Conservation (phyloP, 2,113 vertebrate genomes). For the Chlorodrepanis virens region DNA sequence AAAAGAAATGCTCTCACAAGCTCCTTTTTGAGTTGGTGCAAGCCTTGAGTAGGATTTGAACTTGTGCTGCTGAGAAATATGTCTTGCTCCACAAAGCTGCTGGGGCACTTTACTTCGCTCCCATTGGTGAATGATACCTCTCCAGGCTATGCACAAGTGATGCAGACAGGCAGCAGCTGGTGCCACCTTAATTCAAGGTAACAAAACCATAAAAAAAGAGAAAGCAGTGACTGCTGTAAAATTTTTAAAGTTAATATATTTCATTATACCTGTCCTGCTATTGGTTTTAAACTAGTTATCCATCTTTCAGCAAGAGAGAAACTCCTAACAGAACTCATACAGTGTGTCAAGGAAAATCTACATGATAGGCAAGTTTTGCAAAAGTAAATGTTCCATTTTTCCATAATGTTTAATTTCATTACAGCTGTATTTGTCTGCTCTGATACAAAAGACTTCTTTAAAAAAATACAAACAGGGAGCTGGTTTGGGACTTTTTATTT, state of each 20-base stretch:
- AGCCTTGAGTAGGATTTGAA: slow-evolving; percentile 32
- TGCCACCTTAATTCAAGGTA: slow-evolving; percentile 51
- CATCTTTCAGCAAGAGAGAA: not conserved
- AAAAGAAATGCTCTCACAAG: not conserved
- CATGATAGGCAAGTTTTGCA: not conserved
- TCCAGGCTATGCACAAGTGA: slow-evolving; percentile 43
- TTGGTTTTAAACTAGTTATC: not conserved
- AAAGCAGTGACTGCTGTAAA: slow-evolving; percentile 27
- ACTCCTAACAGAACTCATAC: not conserved
- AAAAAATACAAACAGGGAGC: not conserved
- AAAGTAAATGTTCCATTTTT: not conserved
- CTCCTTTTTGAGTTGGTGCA: slow-evolving; percentile 25
- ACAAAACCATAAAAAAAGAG: slow-evolving; percentile 49
- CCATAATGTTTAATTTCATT: not conserved
- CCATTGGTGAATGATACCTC: slow-evolving; percentile 43
- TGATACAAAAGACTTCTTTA: not conserved
- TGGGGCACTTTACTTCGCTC: slow-evolving; percentile 26
- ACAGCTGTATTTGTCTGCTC: not conserved
- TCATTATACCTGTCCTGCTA: not conserved
- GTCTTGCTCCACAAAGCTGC: slow-evolving; percentile 41
- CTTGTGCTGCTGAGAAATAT: slow-evolving; percentile 51
- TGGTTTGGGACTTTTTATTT: not conserved
- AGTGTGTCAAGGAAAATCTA: not conserved
- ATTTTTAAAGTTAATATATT: not conserved
- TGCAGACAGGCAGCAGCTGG: slow-evolving; percentile 53